Evolutionary conservation across 2,888 invertebrate genomes (phyloP).

Genomic region (Rugalucina vietnamica): DNA sequence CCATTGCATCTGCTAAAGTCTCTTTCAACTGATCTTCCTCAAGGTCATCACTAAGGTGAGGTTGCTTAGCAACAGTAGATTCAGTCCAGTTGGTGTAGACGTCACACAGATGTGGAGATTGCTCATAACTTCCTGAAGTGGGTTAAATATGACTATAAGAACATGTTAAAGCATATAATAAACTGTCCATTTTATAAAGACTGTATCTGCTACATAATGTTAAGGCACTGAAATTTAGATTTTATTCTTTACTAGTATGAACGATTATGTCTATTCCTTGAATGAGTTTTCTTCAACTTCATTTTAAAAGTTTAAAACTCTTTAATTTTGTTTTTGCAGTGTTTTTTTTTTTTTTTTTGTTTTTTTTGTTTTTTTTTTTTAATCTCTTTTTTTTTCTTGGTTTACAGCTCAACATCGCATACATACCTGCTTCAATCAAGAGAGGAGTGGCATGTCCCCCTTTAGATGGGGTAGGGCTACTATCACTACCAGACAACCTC

Average conservation of each 20-base stretch:
- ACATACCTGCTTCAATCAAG: constrained; percentile 77
- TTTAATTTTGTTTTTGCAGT: too few relatives aligned
- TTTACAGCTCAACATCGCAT: not conserved
- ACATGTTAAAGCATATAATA: too few relatives aligned
- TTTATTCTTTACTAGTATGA: too few relatives aligned
- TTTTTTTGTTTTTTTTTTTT: too few relatives aligned
- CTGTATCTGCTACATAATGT: too few relatives aligned
- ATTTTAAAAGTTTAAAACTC: too few relatives aligned
- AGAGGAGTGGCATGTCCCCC: constrained; percentile 66
- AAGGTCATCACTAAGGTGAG: constrained; percentile 76
- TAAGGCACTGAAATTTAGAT: too few relatives aligned
- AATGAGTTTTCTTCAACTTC: too few relatives aligned
- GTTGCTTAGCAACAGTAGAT: constrained; percentile 75
- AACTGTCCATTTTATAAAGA: too few relatives aligned
- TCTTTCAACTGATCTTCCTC: constrained; percentile 92
- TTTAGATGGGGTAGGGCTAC: constrained; percentile 70
- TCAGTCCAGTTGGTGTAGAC: constrained; percentile 85
- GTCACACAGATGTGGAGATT: constrained; percentile 93
- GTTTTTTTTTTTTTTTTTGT: too few relatives aligned
- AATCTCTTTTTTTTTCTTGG: not conserved
- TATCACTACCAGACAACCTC: constrained; percentile 74
- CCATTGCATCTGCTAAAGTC: constrained; percentile 97
- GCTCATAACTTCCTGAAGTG: constrained; percentile 95
- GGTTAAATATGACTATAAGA: too few relatives aligned
- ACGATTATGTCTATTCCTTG: too few relatives aligned